phyloP scores from a whole-genome alignment of 2,797 vertebrate genomes.

The Leptatherina wallacei region DNA sequence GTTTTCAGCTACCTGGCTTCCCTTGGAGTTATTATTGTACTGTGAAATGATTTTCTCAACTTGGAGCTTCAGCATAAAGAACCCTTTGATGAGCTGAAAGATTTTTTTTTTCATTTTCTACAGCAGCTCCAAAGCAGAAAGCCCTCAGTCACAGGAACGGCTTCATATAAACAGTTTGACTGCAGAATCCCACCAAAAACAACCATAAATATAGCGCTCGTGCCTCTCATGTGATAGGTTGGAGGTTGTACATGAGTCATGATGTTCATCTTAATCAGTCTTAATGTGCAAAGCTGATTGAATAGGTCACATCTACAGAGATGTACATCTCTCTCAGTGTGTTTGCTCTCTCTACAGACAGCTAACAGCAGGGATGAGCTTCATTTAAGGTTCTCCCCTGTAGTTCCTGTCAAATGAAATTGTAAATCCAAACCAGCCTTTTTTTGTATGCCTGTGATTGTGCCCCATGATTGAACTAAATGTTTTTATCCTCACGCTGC shows the following conservation, averaged over 20 bases:
- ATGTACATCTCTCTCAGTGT: conserved; percentile 14
- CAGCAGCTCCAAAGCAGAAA: conserved; percentile 23
- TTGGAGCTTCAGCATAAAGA: conserved; percentile 33
- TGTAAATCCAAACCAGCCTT: conserved; percentile 18
- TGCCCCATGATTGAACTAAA: neutral
- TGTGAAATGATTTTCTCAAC: conserved; percentile 56
- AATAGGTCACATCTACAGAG: conserved; percentile 20
- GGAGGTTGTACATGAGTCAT: conserved; percentile 10
- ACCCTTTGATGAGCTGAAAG: conserved; percentile 58
- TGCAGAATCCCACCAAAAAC: neutral
- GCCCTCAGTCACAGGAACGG: conserved; percentile 4
- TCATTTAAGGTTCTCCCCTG: conserved; percentile 37
- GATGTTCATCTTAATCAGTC: conserved; percentile 13
- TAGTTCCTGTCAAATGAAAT: conserved; percentile 32
- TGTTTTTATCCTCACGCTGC: conserved; percentile 1
- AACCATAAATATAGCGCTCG: neutral
- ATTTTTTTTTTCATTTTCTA: conserved; percentile 30
- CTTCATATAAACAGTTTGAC: conserved; percentile 5
- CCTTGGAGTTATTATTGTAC: conserved; percentile 45
- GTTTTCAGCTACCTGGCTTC: conserved; percentile 19
- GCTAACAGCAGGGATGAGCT: conserved; percentile 24
- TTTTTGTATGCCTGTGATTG: neutral
- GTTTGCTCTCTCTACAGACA: conserved; percentile 31
- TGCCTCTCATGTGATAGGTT: neutral
- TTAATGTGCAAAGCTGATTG: conserved; percentile 24